Conservation (phyloP, 2,888 invertebrate genomes). For the Idaea biselata region DNA sequence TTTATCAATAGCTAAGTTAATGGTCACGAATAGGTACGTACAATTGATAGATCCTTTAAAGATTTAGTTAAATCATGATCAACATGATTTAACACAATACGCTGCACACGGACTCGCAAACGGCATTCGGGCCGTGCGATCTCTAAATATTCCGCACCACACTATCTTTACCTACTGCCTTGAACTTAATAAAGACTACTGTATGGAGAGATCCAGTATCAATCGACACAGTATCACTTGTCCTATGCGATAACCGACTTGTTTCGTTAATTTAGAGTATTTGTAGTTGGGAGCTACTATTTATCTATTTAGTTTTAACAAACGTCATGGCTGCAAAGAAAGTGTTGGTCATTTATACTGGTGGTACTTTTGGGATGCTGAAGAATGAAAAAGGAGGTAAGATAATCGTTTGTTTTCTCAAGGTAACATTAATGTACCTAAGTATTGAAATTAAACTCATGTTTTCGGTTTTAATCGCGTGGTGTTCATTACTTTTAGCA, state of each 20-base stretch:
- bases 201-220: not conserved
- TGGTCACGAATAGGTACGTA: too few relatives aligned
- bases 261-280: not conserved
- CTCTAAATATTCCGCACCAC: not conserved
- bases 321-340: slow-evolving; percentile 27
- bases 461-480: too few relatives aligned
- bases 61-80: not conserved
- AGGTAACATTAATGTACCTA: too few relatives aligned
- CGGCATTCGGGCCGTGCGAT: not conserved
- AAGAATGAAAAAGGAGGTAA: slow-evolving; percentile 89
- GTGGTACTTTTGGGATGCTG: slow-evolving; percentile 98
- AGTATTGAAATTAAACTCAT: too few relatives aligned
- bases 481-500: too few relatives aligned
- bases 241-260: not conserved
- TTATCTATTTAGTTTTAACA: not conserved
- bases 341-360: slow-evolving; percentile 87
- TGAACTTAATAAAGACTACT: not conserved
- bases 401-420: slow-evolving; percentile 15
- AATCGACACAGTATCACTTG: not conserved
- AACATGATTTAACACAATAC: not conserved
- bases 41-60: too few relatives aligned
- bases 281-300: not conserved
- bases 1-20: too few relatives aligned
- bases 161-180: not conserved
- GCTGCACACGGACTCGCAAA: not conserved